phyloP scores from a whole-genome alignment of 2,888 invertebrate species.

The Synanthedon vespiformis region DNA sequence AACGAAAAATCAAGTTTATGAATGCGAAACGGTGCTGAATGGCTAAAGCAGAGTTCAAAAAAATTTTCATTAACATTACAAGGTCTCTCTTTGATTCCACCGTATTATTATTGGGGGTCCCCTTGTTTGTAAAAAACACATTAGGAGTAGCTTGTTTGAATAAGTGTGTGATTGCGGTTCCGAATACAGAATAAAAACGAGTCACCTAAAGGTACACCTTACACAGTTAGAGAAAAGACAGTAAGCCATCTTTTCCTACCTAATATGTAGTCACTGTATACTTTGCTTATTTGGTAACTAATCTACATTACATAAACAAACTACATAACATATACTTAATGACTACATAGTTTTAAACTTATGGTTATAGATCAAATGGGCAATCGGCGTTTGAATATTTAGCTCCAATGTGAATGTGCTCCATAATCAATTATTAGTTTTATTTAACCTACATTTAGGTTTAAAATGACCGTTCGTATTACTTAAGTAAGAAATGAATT shows the following conservation, averaged over 20 bases:
- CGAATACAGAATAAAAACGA: slow-evolving; percentile 15
- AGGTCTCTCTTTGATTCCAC: slow-evolving; percentile 26
- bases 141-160: slow-evolving; percentile 54
- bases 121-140: slow-evolving; percentile 48
- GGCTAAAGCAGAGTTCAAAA: neutral
- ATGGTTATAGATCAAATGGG: too few species aligned
- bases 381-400: too few species aligned
- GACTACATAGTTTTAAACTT: too few species aligned
- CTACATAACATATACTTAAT: too few species aligned
- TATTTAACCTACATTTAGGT: neutral
- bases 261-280: too few species aligned
- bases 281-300: too few species aligned
- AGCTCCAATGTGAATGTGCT: neutral
- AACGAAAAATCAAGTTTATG: too few species aligned
- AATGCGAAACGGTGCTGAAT: too few species aligned
- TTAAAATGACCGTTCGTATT: neutral
- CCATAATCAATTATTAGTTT: neutral
- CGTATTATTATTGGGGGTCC: slow-evolving; percentile 37
- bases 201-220: neutral
- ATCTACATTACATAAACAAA: too few species aligned
- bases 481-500: neutral
- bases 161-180: slow-evolving; percentile 62
- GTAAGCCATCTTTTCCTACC: neutral
- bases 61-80: neutral
- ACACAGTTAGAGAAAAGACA: neutral